These are phyloP conservation scores for Cromileptes altivelis DNA, from an alignment of 2,113 vertebrate species.

Conservation along the genomic window DNA sequence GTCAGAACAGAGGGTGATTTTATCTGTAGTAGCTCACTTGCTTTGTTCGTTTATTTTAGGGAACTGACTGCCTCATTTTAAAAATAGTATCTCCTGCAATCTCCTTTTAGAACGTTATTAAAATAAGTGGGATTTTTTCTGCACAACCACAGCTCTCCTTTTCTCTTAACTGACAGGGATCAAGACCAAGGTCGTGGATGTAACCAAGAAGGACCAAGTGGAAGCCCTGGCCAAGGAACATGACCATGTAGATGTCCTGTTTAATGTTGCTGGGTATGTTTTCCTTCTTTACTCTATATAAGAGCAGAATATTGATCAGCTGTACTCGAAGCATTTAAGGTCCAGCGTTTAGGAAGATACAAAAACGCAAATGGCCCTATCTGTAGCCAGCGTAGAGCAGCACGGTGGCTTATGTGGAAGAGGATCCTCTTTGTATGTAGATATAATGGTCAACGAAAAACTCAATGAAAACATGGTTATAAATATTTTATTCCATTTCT, in stretches of 20 bases:
- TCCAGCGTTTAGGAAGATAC: no score
- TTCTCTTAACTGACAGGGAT: constrained; percentile 86
- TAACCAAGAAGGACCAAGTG: constrained; percentile 94
- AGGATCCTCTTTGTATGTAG: no score
- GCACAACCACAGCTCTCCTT: background rate
- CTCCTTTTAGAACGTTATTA: no score
- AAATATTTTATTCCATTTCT: no score
- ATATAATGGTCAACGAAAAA: no score
- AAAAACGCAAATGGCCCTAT: no score
- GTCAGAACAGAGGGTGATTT: background rate
- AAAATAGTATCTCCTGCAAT: background rate
- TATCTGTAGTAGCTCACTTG: background rate
- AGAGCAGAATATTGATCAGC: background rate
- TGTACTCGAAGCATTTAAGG: background rate
- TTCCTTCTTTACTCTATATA: background rate
- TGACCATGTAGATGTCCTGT: constrained; percentile 91
- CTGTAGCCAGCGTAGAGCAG: no score
- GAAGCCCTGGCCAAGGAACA: constrained; percentile 91
- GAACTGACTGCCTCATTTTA: background rate
- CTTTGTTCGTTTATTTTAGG: background rate
- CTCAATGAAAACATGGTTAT: no score
- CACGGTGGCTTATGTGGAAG: no score
- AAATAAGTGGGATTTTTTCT: background rate
- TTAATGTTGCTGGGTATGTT: constrained; percentile 95
- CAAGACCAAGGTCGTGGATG: constrained; percentile 89